Evolutionary conservation across 1,140 invertebrate species (phyloP).

Genomic region (Wiebesia pumilae): DNA sequence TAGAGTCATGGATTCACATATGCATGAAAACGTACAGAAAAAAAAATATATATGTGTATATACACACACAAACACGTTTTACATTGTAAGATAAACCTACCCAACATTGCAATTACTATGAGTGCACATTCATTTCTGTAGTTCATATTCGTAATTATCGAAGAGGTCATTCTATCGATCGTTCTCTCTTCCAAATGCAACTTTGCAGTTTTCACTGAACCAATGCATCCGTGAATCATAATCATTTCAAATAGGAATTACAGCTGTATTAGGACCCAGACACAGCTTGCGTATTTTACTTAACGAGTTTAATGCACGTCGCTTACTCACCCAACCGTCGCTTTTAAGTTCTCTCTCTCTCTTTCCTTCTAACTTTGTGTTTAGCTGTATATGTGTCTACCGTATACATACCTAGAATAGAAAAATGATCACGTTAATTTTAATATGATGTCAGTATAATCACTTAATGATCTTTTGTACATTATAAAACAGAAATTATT

Average conservation of each 20-base stretch:
- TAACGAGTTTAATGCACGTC: constrained; percentile 13
- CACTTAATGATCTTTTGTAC: too few species aligned
- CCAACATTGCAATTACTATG: neutral
- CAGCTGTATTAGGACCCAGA: constrained; percentile 30
- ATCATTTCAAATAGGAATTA: constrained; percentile 39
- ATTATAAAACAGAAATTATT: too few species aligned
- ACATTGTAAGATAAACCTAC: neutral
- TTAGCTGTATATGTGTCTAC: neutral
- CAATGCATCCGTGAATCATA: constrained; percentile 32
- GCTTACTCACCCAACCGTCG: neutral
- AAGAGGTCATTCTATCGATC: neutral
- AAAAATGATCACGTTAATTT: neutral
- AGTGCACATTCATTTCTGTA: neutral
- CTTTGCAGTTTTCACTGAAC: constrained; percentile 30
- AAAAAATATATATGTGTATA: neutral
- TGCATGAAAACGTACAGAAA: neutral
- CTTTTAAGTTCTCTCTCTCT: neutral
- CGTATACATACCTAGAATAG: neutral
- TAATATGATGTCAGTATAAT: neutral
- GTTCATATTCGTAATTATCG: constrained; percentile 20
- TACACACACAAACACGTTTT: neutral
- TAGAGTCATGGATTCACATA: neutral
- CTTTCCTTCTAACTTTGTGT: neutral
- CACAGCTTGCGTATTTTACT: neutral
- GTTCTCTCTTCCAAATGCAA: neutral